Percentiles rank a stretch among this genome's conserved stretches.
phyloP scores from a whole-genome alignment of 2,888 invertebrate species.

The Leptinotarsa haldemani region DNA sequence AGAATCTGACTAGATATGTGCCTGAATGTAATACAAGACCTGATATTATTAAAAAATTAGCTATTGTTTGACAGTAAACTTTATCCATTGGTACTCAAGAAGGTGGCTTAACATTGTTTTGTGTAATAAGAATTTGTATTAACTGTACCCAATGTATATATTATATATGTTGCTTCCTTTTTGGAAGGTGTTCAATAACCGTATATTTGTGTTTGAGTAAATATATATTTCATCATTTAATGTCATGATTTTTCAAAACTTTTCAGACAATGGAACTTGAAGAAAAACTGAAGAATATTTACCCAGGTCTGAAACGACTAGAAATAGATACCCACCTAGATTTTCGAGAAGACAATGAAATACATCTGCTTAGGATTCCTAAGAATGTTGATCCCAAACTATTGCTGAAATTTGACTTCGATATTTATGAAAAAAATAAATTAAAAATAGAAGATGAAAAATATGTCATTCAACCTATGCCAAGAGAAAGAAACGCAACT shows the following conservation, averaged over 20 bases:
- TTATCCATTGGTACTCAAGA: too few relatives aligned
- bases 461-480: slow-evolving; percentile 47
- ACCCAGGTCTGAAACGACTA: slow-evolving; percentile 32
- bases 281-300: slow-evolving; percentile 29
- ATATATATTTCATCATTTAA: too few relatives aligned
- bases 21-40: too few relatives aligned
- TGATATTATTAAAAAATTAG: too few relatives aligned
- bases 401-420: slow-evolving; percentile 42
- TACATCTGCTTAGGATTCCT: slow-evolving; percentile 48
- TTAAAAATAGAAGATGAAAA: slow-evolving; percentile 49
- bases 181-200: too few relatives aligned
- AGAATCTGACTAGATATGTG: too few relatives aligned
- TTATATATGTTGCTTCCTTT: too few relatives aligned
- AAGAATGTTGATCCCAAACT: slow-evolving; percentile 48
- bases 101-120: too few relatives aligned
- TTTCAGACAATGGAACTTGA: slow-evolving; percentile 27
- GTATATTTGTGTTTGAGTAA: too few relatives aligned
- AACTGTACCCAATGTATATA: too few relatives aligned
- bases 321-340: slow-evolving; percentile 26
- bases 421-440: slow-evolving; percentile 46
- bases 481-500: slow-evolving; percentile 41
- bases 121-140: too few relatives aligned
- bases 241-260: not conserved
- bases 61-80: too few relatives aligned
- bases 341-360: slow-evolving; percentile 37